Percentiles rank a stretch among this genome's conserved stretches.
phyloP scores from a whole-genome alignment of 2,888 invertebrate species.

The Anagyrus pseudococci region DNA sequence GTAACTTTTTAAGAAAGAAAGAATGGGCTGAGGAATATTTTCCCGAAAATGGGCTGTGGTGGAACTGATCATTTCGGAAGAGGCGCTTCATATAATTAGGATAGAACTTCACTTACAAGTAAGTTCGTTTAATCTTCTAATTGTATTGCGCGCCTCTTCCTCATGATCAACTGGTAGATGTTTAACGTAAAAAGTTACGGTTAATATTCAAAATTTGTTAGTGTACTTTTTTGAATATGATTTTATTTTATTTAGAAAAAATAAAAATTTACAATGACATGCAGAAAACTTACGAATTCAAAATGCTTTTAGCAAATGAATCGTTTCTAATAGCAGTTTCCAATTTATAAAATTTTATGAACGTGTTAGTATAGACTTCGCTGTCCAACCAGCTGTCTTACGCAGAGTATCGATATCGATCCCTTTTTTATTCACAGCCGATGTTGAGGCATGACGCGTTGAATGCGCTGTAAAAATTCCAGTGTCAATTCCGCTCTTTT shows the following conservation, averaged over 20 bases:
- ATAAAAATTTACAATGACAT: neutral
- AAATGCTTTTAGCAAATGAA: neutral
- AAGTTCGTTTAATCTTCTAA: neutral
- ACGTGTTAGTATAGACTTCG: constrained; percentile 21
- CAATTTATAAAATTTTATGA: constrained; percentile 23
- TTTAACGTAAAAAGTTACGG: neutral
- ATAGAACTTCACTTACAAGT: too few relatives aligned
- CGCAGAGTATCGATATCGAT: constrained; percentile 24
- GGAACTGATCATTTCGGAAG: neutral
- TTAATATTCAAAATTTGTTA: neutral
- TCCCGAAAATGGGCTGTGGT: too few relatives aligned
- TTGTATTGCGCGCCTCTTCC: neutral
- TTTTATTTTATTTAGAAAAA: neutral
- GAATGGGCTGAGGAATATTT: neutral
- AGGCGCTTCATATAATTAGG: neutral
- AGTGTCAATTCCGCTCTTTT: constrained; percentile 16
- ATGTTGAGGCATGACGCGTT: constrained; percentile 32
- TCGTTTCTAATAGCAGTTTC: neutral
- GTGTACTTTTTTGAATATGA: neutral
- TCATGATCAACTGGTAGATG: neutral
- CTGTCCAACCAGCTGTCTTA: constrained; percentile 33
- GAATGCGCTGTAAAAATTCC: constrained; percentile 24
- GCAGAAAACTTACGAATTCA: too few relatives aligned
- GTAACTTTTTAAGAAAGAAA: neutral
- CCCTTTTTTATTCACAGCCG: constrained; percentile 29